phyloP scores from a whole-genome alignment of 92 coral and sea anemone genomes.

The Palythoa heliodiscus region DNA sequence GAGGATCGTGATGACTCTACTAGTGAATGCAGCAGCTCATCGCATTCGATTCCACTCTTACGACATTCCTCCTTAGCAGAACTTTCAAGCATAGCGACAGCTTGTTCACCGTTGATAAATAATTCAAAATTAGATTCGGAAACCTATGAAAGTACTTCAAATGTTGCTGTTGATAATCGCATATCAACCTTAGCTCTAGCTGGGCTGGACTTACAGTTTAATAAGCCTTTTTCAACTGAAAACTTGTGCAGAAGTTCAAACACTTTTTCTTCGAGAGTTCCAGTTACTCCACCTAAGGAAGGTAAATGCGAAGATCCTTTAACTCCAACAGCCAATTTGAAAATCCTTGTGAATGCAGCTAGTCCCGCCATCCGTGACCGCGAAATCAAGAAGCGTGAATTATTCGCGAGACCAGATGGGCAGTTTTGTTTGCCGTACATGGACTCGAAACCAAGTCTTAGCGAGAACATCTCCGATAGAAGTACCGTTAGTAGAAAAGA shows the following conservation, averaged over 20 bases:
- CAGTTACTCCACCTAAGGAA: constrained; percentile 85
- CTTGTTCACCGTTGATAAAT: constrained; percentile 56
- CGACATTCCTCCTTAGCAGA: constrained; percentile 88
- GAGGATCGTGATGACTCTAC: constrained; percentile 26
- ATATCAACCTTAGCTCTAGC: constrained; percentile 8
- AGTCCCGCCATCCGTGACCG: constrained; percentile 98
- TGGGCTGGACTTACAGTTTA: background rate
- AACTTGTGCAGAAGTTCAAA: background rate
- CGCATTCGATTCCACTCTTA: constrained; percentile 58
- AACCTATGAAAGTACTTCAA: constrained; percentile 16
- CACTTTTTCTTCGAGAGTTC: constrained; percentile 43
- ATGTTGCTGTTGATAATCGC: constrained; percentile 17
- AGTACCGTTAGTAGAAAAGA: constrained; percentile 91
- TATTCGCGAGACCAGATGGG: constrained; percentile 68
- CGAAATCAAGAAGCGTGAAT: constrained; percentile 89
- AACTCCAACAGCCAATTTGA: constrained; percentile 96
- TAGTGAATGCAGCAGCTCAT: constrained; percentile 47
- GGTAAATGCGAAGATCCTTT: constrained; percentile 74
- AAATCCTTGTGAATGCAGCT: constrained; percentile 96
- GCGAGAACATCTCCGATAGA: constrained; percentile 62
- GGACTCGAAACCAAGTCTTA: constrained; percentile 41
- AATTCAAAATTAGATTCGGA: constrained; percentile 45
- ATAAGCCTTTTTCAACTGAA: constrained; percentile 12
- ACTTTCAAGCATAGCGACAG: constrained; percentile 83
- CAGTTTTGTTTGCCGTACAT: constrained; percentile 55